phyloP scores from a whole-genome alignment of 2,888 invertebrate species.

The Melieria picta region DNA sequence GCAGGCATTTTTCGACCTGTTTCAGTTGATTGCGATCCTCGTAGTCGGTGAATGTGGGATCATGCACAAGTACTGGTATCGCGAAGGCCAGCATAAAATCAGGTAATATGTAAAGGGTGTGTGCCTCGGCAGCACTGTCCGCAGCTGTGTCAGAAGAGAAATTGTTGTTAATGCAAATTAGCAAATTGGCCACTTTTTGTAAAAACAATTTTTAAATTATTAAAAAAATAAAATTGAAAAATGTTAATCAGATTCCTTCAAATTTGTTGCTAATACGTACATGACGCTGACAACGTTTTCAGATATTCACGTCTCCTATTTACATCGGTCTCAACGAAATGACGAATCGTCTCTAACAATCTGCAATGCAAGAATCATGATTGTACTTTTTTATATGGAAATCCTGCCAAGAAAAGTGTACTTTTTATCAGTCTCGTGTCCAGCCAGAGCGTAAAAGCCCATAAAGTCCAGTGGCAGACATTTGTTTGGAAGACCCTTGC shows the following conservation, averaged over 20 bases:
- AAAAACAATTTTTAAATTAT: background rate
- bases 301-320: constrained; percentile 91
- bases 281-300: constrained; percentile 77
- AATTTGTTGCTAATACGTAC: constrained; percentile 43
- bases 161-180: background rate
- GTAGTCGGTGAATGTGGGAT: constrained; percentile 82
- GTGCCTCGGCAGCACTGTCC: constrained; percentile 66
- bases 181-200: background rate
- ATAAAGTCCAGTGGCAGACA: constrained; percentile 96
- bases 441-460: constrained; percentile 92
- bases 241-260: background rate
- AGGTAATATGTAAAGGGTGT: constrained; percentile 89
- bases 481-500: constrained; percentile 85
- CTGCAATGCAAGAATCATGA: constrained; percentile 44
- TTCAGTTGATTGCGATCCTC: constrained; percentile 81
- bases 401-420: constrained; percentile 55
- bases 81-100: constrained; percentile 98
- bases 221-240: background rate
- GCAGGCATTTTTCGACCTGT: constrained; percentile 85
- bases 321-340: constrained; percentile 89
- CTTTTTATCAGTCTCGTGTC: constrained; percentile 86
- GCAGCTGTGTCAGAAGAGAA: constrained; percentile 42
- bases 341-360: constrained; percentile 70
- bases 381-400: background rate
- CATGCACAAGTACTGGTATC: constrained; percentile 95